Conservation (phyloP, 2,113 vertebrate species). For the Sturnira hondurensis region DNA sequence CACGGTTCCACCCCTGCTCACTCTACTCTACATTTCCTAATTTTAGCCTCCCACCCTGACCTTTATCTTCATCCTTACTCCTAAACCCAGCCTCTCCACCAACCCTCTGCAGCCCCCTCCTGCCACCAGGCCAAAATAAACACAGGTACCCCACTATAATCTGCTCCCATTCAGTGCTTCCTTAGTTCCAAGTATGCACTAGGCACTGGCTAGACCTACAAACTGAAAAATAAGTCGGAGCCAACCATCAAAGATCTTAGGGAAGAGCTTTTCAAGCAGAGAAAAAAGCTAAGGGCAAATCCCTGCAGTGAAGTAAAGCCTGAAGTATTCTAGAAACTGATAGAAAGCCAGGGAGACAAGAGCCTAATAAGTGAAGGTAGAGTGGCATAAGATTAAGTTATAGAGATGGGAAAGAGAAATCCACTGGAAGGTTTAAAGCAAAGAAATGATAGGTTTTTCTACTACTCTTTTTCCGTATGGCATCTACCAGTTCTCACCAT, state of each 20-base stretch:
- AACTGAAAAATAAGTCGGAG: not conserved
- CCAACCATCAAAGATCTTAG: not conserved
- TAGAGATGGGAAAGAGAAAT: not conserved
- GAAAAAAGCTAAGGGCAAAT: not conserved
- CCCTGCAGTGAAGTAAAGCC: not conserved
- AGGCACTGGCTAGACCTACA: not conserved
- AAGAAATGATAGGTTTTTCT: not conserved
- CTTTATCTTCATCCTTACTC: not conserved
- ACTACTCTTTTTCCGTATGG: not conserved
- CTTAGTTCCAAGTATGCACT: not conserved
- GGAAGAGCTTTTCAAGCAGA: not conserved
- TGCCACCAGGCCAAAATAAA: conserved; percentile 19
- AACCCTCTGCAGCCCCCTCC: not conserved
- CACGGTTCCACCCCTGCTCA: not conserved
- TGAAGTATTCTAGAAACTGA: not conserved
- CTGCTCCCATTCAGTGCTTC: not conserved
- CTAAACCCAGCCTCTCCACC: not conserved
- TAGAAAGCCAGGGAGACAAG: not conserved
- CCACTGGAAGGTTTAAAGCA: not conserved
- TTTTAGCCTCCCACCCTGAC: not conserved
- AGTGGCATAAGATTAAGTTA: not conserved
- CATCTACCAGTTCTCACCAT: not conserved
- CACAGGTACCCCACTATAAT: not conserved
- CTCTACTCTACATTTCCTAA: not conserved
- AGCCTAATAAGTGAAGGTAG: not conserved